phyloP scores from a whole-genome alignment of 2,888 invertebrate genomes.

The Tineola bisselliella region DNA sequence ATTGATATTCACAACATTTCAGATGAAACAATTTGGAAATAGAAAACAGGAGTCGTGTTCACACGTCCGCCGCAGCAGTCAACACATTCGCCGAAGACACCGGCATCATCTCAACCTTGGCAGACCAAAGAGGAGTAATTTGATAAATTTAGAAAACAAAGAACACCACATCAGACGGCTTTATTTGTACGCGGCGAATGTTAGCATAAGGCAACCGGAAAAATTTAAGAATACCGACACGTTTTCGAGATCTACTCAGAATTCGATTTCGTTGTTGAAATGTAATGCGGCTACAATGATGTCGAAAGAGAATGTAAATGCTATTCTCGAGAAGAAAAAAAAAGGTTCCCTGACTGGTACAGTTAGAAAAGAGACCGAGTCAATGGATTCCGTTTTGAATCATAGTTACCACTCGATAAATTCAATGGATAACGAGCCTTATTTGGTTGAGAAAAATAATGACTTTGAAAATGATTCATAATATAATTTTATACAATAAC shows the following conservation, averaged over 20 bases:
- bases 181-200: background rate
- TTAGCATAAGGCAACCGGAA: background rate
- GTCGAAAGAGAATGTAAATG: background rate
- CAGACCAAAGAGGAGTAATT: too few relatives aligned
- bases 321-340: background rate
- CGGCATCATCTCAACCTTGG: too few relatives aligned
- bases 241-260: background rate
- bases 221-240: background rate
- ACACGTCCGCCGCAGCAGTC: background rate
- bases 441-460: background rate
- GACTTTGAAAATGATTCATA: too few relatives aligned
- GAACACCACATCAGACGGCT: background rate
- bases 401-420: background rate
- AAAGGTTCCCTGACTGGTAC: background rate
- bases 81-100: background rate
- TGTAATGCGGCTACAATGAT: background rate
- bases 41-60: background rate
- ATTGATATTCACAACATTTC: background rate
- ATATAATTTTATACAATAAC: too few relatives aligned
- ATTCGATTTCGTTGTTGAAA: background rate
- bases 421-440: background rate
- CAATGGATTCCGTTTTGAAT: background rate
- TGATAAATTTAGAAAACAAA: background rate
- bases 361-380: background rate
- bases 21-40: background rate